Percentiles rank a stretch among this genome's conserved stretches.
Conservation (phyloP, 2,113 vertebrate genomes). For the Labrus mixtus region DNA sequence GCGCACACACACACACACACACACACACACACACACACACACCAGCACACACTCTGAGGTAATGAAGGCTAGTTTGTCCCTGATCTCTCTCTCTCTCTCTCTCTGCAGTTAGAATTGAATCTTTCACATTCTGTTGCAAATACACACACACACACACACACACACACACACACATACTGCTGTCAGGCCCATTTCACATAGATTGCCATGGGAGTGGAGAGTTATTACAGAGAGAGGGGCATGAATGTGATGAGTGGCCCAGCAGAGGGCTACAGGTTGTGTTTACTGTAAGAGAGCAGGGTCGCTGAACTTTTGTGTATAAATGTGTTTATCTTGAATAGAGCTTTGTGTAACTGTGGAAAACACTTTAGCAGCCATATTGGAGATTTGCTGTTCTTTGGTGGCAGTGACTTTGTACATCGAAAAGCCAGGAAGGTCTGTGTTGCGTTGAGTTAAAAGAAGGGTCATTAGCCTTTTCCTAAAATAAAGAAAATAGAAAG, state of each 20-base stretch:
- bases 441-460: not conserved
- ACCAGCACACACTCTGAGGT: constrained; percentile 23
- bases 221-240: constrained; percentile 63
- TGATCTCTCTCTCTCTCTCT: constrained; percentile 14
- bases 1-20: constrained; percentile 19
- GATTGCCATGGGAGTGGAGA: constrained; percentile 59
- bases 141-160: constrained; percentile 29
- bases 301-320: constrained; percentile 21
- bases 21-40: constrained; percentile 19
- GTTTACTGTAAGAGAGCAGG: constrained; percentile 23
- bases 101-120: constrained; percentile 39
- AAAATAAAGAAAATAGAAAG: too few relatives aligned
- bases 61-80: constrained; percentile 6
- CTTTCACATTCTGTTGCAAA: not conserved
- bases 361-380: not conserved
- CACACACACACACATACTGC: constrained; percentile 32
- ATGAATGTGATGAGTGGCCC: constrained; percentile 55
- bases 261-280: constrained; percentile 37
- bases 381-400: not conserved
- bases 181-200: constrained; percentile 62
- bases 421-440: not conserved
- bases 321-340: not conserved
- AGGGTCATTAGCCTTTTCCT: too few relatives aligned
- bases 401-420: not conserved
- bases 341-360: constrained; percentile 7